These are phyloP conservation scores for Phrynocephalus forsythii DNA, from an alignment of 2,797 vertebrate genomes.

Conservation along the genomic window DNA sequence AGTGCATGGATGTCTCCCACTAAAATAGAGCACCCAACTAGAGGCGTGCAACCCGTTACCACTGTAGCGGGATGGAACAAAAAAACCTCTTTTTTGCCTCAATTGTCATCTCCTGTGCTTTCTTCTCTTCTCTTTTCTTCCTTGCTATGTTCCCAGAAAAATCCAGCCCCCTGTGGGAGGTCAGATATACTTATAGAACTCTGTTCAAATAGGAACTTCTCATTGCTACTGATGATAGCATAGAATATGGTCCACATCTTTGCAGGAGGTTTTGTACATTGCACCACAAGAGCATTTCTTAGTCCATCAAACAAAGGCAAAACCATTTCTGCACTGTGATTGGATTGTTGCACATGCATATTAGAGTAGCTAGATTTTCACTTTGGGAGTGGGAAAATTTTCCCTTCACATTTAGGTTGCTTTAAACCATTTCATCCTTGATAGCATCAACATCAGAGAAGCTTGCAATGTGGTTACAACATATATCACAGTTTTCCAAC, in stretches of 20 bases:
- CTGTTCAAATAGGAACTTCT: neutral
- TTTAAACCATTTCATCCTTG: too few relatives aligned
- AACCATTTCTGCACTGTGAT: neutral
- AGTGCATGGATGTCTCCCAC: constrained; percentile 1
- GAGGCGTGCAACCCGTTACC: neutral
- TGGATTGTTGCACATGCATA: too few relatives aligned
- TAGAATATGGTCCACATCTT: neutral
- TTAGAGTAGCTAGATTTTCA: neutral
- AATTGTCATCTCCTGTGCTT: constrained; percentile 11
- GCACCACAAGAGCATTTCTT: neutral
- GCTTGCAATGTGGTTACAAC: too few relatives aligned
- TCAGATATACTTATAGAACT: neutral
- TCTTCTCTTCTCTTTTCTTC: constrained; percentile 1
- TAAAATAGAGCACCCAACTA: constrained; percentile 10
- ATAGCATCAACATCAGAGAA: too few relatives aligned
- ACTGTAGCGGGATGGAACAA: neutral
- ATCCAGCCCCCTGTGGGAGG: neutral
- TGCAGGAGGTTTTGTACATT: neutral
- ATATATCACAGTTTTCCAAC: too few relatives aligned
- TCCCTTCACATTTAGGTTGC: too few relatives aligned
- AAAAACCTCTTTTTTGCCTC: neutral
- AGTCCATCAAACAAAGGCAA: neutral
- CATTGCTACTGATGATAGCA: neutral
- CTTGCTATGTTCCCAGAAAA: neutral
- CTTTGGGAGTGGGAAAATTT: neutral